A percentile compares a stretch with the other conserved stretches of the same genome.
Evolutionary conservation across 2,888 invertebrate genomes (phyloP).

Genomic region (Nemoura dubitans): DNA sequence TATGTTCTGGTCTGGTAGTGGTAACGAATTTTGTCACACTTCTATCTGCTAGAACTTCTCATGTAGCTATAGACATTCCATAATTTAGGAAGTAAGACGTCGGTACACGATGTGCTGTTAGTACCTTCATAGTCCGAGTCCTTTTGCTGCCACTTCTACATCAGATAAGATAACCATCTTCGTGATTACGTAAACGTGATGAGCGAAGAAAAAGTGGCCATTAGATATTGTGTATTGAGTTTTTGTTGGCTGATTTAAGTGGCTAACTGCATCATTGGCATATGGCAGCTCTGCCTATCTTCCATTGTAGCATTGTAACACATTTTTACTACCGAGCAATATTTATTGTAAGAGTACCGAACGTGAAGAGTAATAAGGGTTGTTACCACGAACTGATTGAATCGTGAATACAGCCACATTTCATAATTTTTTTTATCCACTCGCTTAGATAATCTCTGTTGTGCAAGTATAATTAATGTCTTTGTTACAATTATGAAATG

Average conservation of each 20-base stretch:
- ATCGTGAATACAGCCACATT: not conserved
- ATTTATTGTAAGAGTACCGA: not conserved
- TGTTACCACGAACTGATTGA: not conserved
- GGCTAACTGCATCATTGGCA: not conserved
- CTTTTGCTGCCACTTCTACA: not conserved
- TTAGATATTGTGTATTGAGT: not conserved
- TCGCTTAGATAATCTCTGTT: not conserved
- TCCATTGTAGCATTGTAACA: not conserved
- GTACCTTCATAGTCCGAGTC: too few relatives aligned
- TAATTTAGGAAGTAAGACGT: too few relatives aligned
- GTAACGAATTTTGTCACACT: too few relatives aligned
- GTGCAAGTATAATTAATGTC: not conserved
- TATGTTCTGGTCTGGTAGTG: too few relatives aligned
- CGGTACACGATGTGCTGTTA: too few relatives aligned
- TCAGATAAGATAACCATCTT: slow-evolving; percentile 1
- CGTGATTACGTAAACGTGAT: not conserved
- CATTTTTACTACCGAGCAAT: not conserved
- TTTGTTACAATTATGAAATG: not conserved
- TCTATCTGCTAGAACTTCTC: too few relatives aligned
- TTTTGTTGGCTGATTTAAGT: not conserved
- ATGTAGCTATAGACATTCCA: too few relatives aligned
- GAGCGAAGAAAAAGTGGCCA: not conserved
- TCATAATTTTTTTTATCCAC: not conserved
- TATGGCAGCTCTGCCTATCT: not conserved
- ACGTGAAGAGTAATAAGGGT: not conserved